Evolutionary conservation across 2,888 invertebrate genomes (phyloP).

Genomic region (Taenaris catops): DNA sequence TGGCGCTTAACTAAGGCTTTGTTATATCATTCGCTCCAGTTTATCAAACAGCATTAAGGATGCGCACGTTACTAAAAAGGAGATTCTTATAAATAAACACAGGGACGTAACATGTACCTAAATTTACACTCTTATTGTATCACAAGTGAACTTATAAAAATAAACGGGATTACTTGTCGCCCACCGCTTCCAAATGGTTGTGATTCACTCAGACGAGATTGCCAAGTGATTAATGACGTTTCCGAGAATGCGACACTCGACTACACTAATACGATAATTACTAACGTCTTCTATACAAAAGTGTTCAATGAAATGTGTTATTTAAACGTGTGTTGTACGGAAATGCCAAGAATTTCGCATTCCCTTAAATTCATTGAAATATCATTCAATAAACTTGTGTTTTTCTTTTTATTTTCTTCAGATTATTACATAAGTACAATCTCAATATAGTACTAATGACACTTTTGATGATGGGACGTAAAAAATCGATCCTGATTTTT

Average conservation of each 20-base stretch:
- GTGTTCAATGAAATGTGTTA: conserved; percentile 16
- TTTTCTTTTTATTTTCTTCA: too few species aligned
- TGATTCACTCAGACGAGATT: conserved; percentile 44
- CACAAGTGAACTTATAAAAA: conserved; percentile 52
- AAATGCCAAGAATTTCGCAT: conserved; percentile 9
- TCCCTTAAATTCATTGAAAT: conserved; percentile 1
- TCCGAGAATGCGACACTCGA: conserved; percentile 41
- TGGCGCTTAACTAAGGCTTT: conserved; percentile 6
- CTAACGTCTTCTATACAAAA: conserved; percentile 11
- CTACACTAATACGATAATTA: conserved; percentile 31
- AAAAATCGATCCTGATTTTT: conserved; percentile 6
- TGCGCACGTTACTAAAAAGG: conserved; percentile 25
- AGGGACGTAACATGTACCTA: conserved; percentile 35
- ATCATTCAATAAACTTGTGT: too few species aligned
- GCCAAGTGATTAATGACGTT: conserved; percentile 39
- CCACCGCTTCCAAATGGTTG: conserved; percentile 40
- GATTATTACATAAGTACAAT: too few species aligned
- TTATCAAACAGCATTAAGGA: conserved; percentile 17
- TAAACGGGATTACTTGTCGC: conserved; percentile 53
- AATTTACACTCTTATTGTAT: conserved; percentile 52
- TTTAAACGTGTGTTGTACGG: background rate
- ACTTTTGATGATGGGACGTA: background rate
- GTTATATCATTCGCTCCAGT: conserved; percentile 14
- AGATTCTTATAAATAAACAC: conserved; percentile 26
- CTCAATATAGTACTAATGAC: too few species aligned